phyloP scores from a whole-genome alignment of 1,140 invertebrate species.

The Paraescarpia echinospica region DNA sequence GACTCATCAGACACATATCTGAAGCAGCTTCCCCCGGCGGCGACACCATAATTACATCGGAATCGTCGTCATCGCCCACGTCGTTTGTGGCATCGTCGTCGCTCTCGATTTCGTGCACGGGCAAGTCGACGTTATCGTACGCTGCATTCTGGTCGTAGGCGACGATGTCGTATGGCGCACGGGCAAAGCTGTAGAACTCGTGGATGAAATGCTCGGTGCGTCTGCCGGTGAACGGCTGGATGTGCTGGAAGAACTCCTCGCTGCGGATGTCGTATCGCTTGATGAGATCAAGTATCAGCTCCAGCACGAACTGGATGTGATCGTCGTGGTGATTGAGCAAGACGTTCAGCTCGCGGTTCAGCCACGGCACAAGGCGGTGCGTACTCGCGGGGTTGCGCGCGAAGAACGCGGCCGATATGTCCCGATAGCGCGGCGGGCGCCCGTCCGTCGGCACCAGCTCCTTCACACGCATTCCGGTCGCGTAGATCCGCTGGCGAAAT shows the following conservation, averaged over 20 bases:
- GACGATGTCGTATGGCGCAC: conserved; percentile 79
- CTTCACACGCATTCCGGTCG: conserved; percentile 73
- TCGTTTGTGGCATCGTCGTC: conserved; percentile 6
- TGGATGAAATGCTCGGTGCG: conserved; percentile 77
- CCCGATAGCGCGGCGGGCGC: conserved; percentile 55
- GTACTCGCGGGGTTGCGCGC: conserved; percentile 76
- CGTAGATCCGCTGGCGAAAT: conserved; percentile 74
- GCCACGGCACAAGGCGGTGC: conserved; percentile 81
- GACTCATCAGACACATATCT: background rate
- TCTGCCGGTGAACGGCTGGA: conserved; percentile 55
- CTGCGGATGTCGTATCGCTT: conserved; percentile 73
- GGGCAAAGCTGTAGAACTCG: conserved; percentile 84
- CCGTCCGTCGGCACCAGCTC: background rate
- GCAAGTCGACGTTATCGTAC: conserved; percentile 42
- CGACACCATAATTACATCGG: conserved; percentile 13
- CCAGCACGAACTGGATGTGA: conserved; percentile 68
- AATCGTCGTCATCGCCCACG: conserved; percentile 6
- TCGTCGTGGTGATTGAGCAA: conserved; percentile 62
- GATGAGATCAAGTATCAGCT: conserved; percentile 72
- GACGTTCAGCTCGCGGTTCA: conserved; percentile 81
- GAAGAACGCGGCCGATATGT: conserved; percentile 71
- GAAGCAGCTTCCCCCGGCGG: background rate
- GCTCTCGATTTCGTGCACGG: conserved; percentile 26
- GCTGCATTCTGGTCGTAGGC: conserved; percentile 62
- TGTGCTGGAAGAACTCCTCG: conserved; percentile 67